Evolutionary conservation across 2,113 vertebrate genomes (phyloP), one percentile per base, ranked within the genome.

Genomic region (Ellobius talpinus): DNA sequence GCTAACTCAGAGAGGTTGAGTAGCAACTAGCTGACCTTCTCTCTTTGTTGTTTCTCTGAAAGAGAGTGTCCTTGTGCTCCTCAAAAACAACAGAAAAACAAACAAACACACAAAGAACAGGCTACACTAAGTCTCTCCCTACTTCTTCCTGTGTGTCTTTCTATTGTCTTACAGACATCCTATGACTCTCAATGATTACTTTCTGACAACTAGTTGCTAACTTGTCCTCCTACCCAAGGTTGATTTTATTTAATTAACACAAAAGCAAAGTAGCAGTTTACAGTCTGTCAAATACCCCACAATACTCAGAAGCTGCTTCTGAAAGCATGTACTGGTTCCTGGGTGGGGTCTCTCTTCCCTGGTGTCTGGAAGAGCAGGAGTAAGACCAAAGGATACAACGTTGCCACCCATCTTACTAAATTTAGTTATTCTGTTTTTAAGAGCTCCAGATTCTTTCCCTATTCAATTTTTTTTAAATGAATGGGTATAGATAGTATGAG

Each of bases 391-490:
- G 14, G 21, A 85, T 81, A 65, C 52, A 76, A 0, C 11, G 12
- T 66, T 92, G 7, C 66, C 55, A 70, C 33, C 23, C 92, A 29
- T 74, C 93, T 89, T 88, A 42, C 58, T 94, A 92, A 58, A 23
- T 45, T 68, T 50, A 82, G 23, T 50, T 19, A 5, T 52, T 93
- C 87, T 90, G 3, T 94, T 55, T 87, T 93, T 70, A 87, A 24
- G 72, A 91, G n/a, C 94, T 47, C n/a, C 84, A 12, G 36, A 78
- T 45, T 70, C 12, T 68, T 70, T 77, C 33, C 50, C 14, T 90
- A 33, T 76, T 90, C 16, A 74, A 33, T 85, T 24, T 12, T 24
- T 12, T 55, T 7, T 33, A 50, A 85, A 21, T 16, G 19, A 68
- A 10, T 72, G 82, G 23, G 88, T 52, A 26, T n/a, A 39, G 0